These are phyloP conservation scores for Torymus auratus DNA, from an alignment of 2,888 invertebrate species.

Conservation along the genomic window DNA sequence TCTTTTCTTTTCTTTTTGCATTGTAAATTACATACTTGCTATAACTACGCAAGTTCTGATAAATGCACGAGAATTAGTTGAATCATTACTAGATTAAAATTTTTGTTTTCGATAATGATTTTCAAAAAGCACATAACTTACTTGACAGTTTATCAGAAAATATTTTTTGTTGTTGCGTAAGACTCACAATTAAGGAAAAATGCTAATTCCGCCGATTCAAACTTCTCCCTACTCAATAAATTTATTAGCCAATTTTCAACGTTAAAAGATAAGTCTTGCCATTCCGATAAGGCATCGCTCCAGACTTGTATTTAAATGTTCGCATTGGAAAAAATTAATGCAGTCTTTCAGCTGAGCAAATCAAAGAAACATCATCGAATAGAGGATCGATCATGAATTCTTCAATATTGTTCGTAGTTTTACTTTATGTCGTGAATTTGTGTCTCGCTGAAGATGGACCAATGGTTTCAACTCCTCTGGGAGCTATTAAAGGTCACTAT, in stretches of 20 bases:
- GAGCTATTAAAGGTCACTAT: conserved; percentile 12
- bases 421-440: neutral
- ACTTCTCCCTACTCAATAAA: neutral
- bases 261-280: neutral
- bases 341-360: neutral
- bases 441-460: neutral
- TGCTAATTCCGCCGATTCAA: too few species aligned
- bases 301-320: conserved; percentile 1
- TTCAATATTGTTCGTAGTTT: neutral
- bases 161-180: too few species aligned
- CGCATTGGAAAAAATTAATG: neutral
- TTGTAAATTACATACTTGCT: too few species aligned
- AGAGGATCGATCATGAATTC: neutral
- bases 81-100: too few species aligned
- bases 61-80: too few species aligned
- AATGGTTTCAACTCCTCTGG: neutral
- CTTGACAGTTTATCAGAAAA: too few species aligned
- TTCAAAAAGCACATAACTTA: too few species aligned
- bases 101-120: too few species aligned
- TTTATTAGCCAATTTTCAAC: neutral
- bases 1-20: too few species aligned
- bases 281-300: neutral
- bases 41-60: too few species aligned
- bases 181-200: too few species aligned
- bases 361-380: neutral